phyloP scores from a whole-genome alignment of 2,113 vertebrate genomes.

The Ascaphus truei region DNA sequence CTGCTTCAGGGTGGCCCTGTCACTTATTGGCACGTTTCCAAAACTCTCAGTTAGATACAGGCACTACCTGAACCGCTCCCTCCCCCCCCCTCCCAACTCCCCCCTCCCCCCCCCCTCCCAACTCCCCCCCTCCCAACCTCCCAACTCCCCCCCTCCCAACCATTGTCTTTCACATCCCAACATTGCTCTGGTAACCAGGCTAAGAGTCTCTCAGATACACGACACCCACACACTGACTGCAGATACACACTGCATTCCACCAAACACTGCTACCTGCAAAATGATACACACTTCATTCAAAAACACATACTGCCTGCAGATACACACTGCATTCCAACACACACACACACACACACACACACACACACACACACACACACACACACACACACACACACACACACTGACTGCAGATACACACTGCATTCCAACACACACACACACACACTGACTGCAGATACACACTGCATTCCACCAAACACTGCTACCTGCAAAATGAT shows the following conservation, averaged over 20 bases:
- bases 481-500: too few relatives aligned
- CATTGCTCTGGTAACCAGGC: conserved; percentile 30
- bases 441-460: not conserved
- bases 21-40: conserved; percentile 16
- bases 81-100: not conserved
- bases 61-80: too few relatives aligned
- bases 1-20: conserved; percentile 24
- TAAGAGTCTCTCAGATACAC: conserved; percentile 12
- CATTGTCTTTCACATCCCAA: conserved; percentile 2
- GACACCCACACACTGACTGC: not conserved
- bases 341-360: not conserved
- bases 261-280: too few relatives aligned
- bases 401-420: not conserved
- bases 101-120: too few relatives aligned
- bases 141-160: not conserved
- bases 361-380: too few relatives aligned
- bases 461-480: not conserved
- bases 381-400: not conserved
- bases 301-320: too few relatives aligned
- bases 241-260: not conserved
- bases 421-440: not conserved
- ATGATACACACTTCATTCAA: too few relatives aligned
- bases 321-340: too few relatives aligned
- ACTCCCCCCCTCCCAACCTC: not conserved
- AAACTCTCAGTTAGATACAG: conserved; percentile 14